phyloP scores from a whole-genome alignment of 2,888 invertebrate genomes.

The Odiellus spinosus region DNA sequence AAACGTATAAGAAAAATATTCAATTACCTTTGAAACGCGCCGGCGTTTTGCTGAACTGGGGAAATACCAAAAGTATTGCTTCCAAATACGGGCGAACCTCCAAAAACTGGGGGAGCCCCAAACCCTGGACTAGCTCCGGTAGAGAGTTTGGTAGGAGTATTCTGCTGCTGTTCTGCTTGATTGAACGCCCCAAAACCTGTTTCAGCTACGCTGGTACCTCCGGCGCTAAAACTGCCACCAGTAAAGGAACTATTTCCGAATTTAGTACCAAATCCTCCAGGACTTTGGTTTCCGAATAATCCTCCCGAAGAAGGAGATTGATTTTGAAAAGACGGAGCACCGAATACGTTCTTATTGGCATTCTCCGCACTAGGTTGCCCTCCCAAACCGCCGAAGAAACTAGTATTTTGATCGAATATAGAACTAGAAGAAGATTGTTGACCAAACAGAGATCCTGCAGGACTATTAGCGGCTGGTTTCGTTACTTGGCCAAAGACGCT shows the following conservation, averaged over 20 bases:
- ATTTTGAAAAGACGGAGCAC: conserved; percentile 1
- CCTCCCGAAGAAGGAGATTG: conserved; percentile 4
- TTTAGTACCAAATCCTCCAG: conserved; percentile 11
- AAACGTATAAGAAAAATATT: too few relatives aligned
- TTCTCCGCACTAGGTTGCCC: conserved; percentile 14
- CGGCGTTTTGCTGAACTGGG: too few relatives aligned
- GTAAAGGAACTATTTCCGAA: conserved; percentile 4
- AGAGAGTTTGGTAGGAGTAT: too few relatives aligned
- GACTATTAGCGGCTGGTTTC: too few relatives aligned
- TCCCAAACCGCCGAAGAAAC: conserved; percentile 14
- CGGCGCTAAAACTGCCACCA: conserved; percentile 12
- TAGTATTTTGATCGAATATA: not conserved
- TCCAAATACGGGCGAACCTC: too few relatives aligned
- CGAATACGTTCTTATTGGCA: conserved; percentile 16
- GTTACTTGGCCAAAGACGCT: too few relatives aligned
- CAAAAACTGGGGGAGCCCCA: too few relatives aligned
- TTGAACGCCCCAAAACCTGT: conserved; percentile 15
- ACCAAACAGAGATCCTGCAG: too few relatives aligned
- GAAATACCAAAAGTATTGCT: too few relatives aligned
- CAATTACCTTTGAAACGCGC: too few relatives aligned
- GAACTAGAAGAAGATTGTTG: too few relatives aligned
- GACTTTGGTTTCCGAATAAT: conserved; percentile 9
- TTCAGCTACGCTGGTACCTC: conserved; percentile 12
- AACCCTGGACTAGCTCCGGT: too few relatives aligned
- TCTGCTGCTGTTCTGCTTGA: conserved; percentile 4